phyloP scores from a whole-genome alignment of 2,113 vertebrate genomes.

The Phodopus roborovskii region DNA sequence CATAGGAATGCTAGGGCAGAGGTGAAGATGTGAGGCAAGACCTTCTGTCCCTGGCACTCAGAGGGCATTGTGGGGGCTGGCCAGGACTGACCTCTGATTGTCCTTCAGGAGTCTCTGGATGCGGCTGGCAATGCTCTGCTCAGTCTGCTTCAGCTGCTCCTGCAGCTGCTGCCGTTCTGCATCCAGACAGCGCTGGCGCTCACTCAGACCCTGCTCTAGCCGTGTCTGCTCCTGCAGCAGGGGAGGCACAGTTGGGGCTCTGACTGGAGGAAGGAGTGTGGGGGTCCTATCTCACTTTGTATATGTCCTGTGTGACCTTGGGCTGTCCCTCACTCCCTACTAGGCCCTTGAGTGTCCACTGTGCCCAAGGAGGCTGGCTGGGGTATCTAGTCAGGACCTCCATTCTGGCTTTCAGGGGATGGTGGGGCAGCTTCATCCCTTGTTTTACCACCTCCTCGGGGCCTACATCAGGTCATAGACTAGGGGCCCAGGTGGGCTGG shows the following conservation, averaged over 20 bases:
- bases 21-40: rapidly evolving
- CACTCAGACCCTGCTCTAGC: slow-evolving; percentile 89
- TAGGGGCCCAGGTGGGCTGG: not conserved
- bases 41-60: not conserved
- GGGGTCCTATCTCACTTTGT: not conserved
- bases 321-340: no score
- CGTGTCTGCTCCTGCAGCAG: slow-evolving; percentile 90
- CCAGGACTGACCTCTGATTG: slow-evolving; percentile 89
- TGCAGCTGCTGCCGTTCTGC: slow-evolving; percentile 89
- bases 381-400: not conserved
- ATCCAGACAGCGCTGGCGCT: slow-evolving; percentile 90
- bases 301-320: not conserved
- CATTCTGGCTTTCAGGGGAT: not conserved
- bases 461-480: not conserved
- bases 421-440: not conserved
- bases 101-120: slow-evolving; percentile 92
- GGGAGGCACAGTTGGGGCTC: not conserved
- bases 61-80: rapidly evolving
- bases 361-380: not conserved
- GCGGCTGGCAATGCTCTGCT: slow-evolving; percentile 87
- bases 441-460: not conserved
- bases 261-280: not conserved
- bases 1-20: not conserved
- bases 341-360: not conserved
- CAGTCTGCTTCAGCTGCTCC: slow-evolving; percentile 90